Conservation (phyloP, 2,888 invertebrate species). For the Uropetala carovei region DNA sequence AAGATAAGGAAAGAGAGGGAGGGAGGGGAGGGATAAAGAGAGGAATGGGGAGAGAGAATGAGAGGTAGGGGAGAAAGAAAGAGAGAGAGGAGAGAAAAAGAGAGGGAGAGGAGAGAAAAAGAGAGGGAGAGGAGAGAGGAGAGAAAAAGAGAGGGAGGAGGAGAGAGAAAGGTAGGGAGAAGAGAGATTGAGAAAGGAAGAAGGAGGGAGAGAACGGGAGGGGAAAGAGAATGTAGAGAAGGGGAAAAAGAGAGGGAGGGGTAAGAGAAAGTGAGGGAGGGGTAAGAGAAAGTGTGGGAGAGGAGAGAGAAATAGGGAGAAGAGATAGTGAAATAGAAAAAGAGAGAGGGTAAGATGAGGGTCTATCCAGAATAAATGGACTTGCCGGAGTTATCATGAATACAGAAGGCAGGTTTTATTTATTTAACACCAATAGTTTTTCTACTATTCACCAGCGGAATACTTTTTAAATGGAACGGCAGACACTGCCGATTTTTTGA, state of each 20-base stretch:
- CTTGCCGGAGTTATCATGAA: too few species aligned
- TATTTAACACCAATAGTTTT: too few species aligned
- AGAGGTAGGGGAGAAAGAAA: too few species aligned
- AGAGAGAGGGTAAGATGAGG: too few species aligned
- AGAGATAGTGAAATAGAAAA: too few species aligned
- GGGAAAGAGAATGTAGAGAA: background rate
- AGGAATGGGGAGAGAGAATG: background rate
- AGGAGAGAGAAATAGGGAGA: background rate
- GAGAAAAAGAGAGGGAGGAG: too few species aligned
- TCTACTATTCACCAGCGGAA: too few species aligned
- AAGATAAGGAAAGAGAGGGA: background rate
- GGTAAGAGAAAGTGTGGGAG: too few species aligned
- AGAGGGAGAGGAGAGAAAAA: background rate
- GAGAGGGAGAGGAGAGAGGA: background rate
- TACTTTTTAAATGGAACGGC: too few species aligned
- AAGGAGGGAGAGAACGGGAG: background rate
- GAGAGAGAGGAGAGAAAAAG: too few species aligned
- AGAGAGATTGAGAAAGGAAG: too few species aligned
- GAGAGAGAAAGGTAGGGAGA: background rate
- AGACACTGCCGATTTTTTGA: too few species aligned
- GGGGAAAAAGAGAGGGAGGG: background rate
- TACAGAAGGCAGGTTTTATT: background rate
- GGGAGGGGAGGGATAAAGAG: background rate
- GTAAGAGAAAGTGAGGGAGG: background rate
- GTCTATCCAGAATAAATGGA: background rate